Evolutionary conservation across 1,140 invertebrate species (phyloP), one percentile per base, ranked within the genome.

Genomic region (Drusus annulatus): DNA sequence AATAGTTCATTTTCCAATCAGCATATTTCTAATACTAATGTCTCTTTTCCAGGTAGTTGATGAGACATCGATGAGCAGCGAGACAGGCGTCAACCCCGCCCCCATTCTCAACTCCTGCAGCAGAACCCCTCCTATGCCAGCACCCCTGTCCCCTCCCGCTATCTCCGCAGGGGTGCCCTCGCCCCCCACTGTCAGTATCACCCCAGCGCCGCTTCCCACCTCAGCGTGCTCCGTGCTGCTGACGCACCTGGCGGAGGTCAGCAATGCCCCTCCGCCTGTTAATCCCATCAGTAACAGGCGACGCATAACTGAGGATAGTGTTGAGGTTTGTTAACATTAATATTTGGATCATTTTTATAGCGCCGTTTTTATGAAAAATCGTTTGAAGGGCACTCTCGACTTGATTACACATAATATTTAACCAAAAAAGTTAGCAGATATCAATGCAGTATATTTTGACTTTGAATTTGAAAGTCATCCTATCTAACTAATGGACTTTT

Each of bases 31-130:
- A 45, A 45, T 13, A 13, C 1, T 45, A 45, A 45, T 45, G 8
- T 13, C 36, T 13, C 8, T 13, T 7, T 45, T 45, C 36, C 51
- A 78, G 76, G 58, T 68, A 78, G 78, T 83, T 17, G 82, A 83
- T 16, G 82, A 83, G 75, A 83, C 82, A 60, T 83, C 82, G 2
- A 83, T 83, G 82, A 80, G 73, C 62, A 83, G 82, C 75, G 82
- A 83, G 52, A 62, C 71, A n/a, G 80, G 82, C 15, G 31, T 45
- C 36, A 23, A 51, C 60, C 58, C 16, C 1, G 54, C 16, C 31
- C 19, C 10, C 36, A 8, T 45, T 10, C 36, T 10, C 71, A 23
- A 51, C 13, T 60, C 77, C 31, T 6, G 31, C 80, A 76, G 69
- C 58, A 16, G 10, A 8, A 45, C 36, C 36, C 36, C 36, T 1